These are phyloP conservation scores for Umimayanthus chanpuru DNA, from an alignment of 92 coral and sea anemone species.

Conservation along the genomic window DNA sequence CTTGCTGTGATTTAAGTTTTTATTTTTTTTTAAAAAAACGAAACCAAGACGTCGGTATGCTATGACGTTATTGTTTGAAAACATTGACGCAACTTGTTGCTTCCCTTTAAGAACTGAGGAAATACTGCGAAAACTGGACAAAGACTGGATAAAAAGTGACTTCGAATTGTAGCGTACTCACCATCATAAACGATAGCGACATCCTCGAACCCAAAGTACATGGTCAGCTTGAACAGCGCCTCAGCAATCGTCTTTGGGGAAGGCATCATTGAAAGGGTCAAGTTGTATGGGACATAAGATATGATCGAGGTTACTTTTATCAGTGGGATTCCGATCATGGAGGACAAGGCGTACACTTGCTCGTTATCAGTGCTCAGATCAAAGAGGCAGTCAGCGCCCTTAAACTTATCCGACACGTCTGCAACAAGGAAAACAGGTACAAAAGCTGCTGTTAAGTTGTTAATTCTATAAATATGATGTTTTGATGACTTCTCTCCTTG, in stretches of 20 bases:
- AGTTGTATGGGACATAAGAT: slow-evolving; percentile 39
- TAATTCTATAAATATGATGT: too few relatives aligned
- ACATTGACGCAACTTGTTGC: too few relatives aligned
- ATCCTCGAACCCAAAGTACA: slow-evolving; percentile 55
- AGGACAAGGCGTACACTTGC: slow-evolving; percentile 63
- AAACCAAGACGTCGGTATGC: too few relatives aligned
- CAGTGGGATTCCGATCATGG: slow-evolving; percentile 67
- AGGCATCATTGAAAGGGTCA: slow-evolving; percentile 69
- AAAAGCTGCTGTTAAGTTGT: too few relatives aligned
- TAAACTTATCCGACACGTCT: slow-evolving; percentile 45
- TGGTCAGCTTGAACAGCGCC: slow-evolving; percentile 68
- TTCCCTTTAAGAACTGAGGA: neutral
- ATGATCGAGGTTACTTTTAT: slow-evolving; percentile 52
- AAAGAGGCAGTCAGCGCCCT: slow-evolving; percentile 53
- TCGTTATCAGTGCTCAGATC: slow-evolving; percentile 66
- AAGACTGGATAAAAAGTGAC: neutral
- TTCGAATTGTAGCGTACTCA: slow-evolving; percentile 10
- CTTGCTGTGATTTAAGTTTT: too few relatives aligned
- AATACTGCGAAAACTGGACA: too few relatives aligned
- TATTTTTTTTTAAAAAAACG: too few relatives aligned
- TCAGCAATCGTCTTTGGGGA: slow-evolving; percentile 56
- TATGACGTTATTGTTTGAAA: too few relatives aligned
- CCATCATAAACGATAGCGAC: slow-evolving; percentile 84
- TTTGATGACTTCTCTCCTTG: too few relatives aligned
- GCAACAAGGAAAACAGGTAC: neutral